Evolutionary conservation across 2,888 invertebrate genomes (phyloP), one percentile per base, ranked within the genome.

Genomic region (Ligdia adustata): DNA sequence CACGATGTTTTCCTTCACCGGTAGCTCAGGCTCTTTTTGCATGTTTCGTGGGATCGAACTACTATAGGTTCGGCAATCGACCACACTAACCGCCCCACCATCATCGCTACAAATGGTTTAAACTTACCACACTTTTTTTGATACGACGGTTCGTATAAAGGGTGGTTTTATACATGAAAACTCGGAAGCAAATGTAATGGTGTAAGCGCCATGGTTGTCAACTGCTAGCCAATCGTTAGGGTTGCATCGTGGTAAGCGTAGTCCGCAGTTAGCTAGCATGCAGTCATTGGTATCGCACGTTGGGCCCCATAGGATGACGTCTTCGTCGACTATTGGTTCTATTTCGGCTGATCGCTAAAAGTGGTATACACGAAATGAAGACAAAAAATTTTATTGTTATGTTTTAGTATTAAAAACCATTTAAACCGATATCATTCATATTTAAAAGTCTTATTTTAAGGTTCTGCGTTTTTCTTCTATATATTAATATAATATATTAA

Each of bases 191-290:
- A 62, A 69, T 1, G 52, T 53, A 4, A 64, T 60, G 2, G 70
- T 57, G 27, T 76, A 75, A 0, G 70, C 69, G 1, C 75, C 75
- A 20, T 69, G 67, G 2, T 39, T 49, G 1, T 47, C 32, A 14
- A 75, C 64, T 2, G 70, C 57, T 3, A 75, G 59, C 76, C 75
- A 77, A 39, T 75, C 74, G 4, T 47, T 44, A 3, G 64, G 50
- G 0, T 58, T 39, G 38, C 69, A 69, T 1, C 24, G 42, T 6
- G 75, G 74, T 14, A 75, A 54, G 6, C 20, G 28, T 1, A 75
- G 12, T 0, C 44, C 15, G 4, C 43, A 22, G 26, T 70, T 55
- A n/a, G 50, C 11, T 67, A 69, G 66, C 4, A 78, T 57, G 0
- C 64, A 66, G 31, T 78, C 75, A 0, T 32, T 35, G 1, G 70